These are phyloP conservation scores for Bugula neritina DNA, from an alignment of 2,888 invertebrate genomes.

Conservation along the genomic window DNA sequence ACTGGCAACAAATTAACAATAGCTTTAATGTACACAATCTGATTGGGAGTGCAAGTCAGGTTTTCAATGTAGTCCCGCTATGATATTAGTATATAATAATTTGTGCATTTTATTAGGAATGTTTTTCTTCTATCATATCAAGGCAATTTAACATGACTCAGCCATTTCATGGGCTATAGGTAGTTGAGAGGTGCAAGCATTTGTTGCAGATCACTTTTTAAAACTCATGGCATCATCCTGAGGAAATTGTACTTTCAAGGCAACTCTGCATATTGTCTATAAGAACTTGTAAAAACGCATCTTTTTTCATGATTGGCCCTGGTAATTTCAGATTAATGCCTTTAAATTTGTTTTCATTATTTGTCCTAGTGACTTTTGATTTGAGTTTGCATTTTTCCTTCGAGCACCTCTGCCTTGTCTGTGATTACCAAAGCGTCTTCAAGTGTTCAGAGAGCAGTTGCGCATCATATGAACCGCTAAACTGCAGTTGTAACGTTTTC, in stretches of 20 bases:
- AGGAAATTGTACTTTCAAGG: too few species aligned
- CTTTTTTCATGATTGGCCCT: neutral
- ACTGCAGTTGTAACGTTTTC: too few species aligned
- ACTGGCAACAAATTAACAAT: neutral
- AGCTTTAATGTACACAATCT: neutral
- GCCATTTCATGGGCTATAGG: neutral
- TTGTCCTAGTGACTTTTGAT: too few species aligned
- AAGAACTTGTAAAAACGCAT: neutral
- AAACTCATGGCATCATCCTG: neutral
- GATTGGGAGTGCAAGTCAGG: neutral
- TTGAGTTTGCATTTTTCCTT: too few species aligned
- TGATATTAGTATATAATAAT: neutral
- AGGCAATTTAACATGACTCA: neutral
- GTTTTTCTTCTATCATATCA: neutral
- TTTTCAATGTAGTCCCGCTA: neutral
- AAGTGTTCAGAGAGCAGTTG: too few species aligned
- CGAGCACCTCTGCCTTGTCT: too few species aligned
- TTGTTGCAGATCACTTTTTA: neutral
- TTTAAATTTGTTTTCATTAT: neutral
- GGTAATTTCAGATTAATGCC: neutral
- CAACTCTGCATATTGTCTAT: too few species aligned
- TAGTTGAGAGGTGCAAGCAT: neutral
- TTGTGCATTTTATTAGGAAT: neutral
- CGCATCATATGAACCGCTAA: too few species aligned
- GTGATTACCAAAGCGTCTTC: too few species aligned